A percentile compares a stretch with the other conserved stretches of the same genome.
Evolutionary conservation across 2,888 invertebrate species (phyloP).

Genomic region (Eretmocerus hayati): DNA sequence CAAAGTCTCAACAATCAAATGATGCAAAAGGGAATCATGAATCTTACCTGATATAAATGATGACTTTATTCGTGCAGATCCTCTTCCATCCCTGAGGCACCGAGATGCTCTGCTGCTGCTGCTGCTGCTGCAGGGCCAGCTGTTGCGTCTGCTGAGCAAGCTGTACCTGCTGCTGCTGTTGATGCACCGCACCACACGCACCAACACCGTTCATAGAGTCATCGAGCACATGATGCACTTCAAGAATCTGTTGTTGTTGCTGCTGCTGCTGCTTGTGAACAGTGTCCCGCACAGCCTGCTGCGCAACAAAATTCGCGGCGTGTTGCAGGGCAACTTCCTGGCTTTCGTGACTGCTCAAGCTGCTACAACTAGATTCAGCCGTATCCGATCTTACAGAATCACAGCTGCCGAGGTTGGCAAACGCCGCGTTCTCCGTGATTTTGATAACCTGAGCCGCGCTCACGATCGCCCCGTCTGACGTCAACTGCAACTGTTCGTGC

Average conservation of each 20-base stretch:
- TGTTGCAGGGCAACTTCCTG: slow-evolving; percentile 33
- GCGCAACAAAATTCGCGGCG: slow-evolving; percentile 44
- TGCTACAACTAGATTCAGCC: slow-evolving; percentile 52
- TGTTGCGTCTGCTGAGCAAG: slow-evolving; percentile 22
- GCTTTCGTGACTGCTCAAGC: slow-evolving; percentile 49
- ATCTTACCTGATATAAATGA: slow-evolving; percentile 72
- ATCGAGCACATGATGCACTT: slow-evolving; percentile 20
- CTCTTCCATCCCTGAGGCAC: slow-evolving; percentile 77
- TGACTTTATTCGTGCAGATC: slow-evolving; percentile 61
- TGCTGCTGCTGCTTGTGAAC: slow-evolving; percentile 25
- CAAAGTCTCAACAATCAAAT: slow-evolving; percentile 18
- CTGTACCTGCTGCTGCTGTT: slow-evolving; percentile 26
- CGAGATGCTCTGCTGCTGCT: slow-evolving; percentile 43
- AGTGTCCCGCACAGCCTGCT: slow-evolving; percentile 37
- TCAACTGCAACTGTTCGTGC: slow-evolving; percentile 14
- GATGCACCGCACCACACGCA: slow-evolving; percentile 32
- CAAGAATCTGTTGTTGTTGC: slow-evolving; percentile 11
- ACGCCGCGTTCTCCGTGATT: slow-evolving; percentile 16
- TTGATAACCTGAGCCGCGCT: slow-evolving; percentile 19
- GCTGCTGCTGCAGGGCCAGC: slow-evolving; percentile 23
- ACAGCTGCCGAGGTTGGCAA: slow-evolving; percentile 41
- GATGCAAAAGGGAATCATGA: slow-evolving; percentile 1
- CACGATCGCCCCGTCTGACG: slow-evolving; percentile 10
- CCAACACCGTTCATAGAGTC: slow-evolving; percentile 16
- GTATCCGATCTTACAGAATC: slow-evolving; percentile 56